Evolutionary conservation across 2,113 vertebrate genomes (phyloP).

Genomic region (Herpetotheres cachinnans): DNA sequence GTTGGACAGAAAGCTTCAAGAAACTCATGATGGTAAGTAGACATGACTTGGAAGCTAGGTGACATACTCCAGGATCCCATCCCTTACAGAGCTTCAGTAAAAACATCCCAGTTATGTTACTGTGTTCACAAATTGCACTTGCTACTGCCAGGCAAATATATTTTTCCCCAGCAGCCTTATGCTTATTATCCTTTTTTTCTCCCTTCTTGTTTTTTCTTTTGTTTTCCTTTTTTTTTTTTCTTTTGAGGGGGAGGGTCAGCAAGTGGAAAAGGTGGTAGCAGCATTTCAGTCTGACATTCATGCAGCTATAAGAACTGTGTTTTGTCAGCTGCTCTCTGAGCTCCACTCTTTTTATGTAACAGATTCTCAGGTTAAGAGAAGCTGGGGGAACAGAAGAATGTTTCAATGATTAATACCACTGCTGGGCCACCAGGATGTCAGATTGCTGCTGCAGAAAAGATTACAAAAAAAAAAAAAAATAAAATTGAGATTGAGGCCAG

Average conservation of each 20-base stretch:
- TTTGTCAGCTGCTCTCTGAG: neutral
- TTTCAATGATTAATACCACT: conserved; percentile 37
- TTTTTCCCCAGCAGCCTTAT: neutral
- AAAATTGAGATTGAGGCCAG: neutral
- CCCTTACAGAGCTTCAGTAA: neutral
- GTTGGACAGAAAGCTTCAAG: neutral
- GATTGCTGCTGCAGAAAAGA: neutral
- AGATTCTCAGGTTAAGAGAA: neutral
- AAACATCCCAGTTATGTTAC: neutral
- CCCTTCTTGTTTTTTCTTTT: neutral
- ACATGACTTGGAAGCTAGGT: neutral
- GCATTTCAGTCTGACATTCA: neutral
- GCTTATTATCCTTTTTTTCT: neutral
- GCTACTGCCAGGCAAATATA: neutral
- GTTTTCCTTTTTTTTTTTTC: neutral
- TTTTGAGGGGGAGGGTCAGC: neutral
- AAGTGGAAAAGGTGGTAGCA: neutral
- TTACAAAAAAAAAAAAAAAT: neutral
- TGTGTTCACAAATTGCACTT: neutral
- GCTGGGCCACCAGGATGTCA: neutral
- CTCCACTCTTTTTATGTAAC: neutral
- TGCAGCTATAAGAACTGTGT: neutral
- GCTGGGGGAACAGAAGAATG: neutral
- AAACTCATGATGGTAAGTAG: neutral
- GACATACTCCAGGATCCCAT: neutral